Percentiles rank a stretch among this genome's conserved stretches.
Evolutionary conservation across 1,140 invertebrate species (phyloP).

Genomic region (Atta texana): DNA sequence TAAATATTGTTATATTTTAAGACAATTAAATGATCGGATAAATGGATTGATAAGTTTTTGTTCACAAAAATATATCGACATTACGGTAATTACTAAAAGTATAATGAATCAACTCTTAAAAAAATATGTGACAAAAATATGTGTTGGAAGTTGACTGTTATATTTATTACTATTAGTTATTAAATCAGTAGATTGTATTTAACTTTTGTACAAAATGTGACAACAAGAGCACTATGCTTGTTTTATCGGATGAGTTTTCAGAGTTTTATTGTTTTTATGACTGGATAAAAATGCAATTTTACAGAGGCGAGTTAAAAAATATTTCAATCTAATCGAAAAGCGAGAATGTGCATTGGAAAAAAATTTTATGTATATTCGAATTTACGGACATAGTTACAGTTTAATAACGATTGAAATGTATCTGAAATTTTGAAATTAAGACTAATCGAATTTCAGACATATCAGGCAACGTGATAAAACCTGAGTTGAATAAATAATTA

Average conservation of each 20-base stretch:
- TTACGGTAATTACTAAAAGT: constrained; percentile 26
- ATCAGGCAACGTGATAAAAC: constrained; percentile 2
- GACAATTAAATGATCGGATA: not conserved
- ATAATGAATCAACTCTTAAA: constrained; percentile 19
- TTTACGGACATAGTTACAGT: not conserved
- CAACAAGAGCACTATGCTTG: not conserved
- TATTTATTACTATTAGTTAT: not conserved
- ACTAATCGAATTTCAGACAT: constrained; percentile 40
- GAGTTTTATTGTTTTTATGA: constrained; percentile 35
- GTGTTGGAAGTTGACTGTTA: not conserved
- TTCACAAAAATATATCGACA: not conserved
- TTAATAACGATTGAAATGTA: constrained; percentile 24
- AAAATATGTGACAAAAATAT: not conserved
- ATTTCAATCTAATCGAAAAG: constrained; percentile 16
- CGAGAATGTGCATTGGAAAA: constrained; percentile 12
- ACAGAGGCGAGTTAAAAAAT: constrained; percentile 31
- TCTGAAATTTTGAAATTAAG: constrained; percentile 40
- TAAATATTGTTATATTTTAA: constrained; percentile 27
- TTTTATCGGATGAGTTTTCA: constrained; percentile 6
- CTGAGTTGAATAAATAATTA: constrained; percentile 45
- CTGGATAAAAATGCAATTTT: constrained; percentile 12
- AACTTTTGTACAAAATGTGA: constrained; percentile 9
- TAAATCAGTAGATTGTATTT: not conserved
- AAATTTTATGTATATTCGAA: not conserved
- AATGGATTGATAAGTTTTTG: not conserved